Base-by-base conservation (phyloP, 2,113 vertebrate genomes). In the Eleginops maclovinus region DNA sequence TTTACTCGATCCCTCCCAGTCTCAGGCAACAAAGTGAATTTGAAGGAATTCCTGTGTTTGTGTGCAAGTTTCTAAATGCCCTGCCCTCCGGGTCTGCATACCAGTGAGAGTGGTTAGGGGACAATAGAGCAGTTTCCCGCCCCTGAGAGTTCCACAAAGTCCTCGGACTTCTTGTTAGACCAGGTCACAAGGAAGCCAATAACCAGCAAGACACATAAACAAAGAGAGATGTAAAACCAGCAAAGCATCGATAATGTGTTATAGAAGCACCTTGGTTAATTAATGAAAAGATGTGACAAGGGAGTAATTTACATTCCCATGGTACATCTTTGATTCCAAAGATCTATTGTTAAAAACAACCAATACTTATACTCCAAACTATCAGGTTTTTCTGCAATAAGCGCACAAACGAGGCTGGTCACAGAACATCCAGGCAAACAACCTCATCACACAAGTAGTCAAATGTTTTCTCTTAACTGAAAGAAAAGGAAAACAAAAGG, bases 21-120 rank as follows among this genome's bases (percentile, higher is more conserved):
- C 51, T 19, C 49, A 64, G 46, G 68, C 85, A 79, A 78, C 84
- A 78, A 79, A 88, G 73, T 82, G 70, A 83, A 86, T 72, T 85
- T 13, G 51, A 92, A 94, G 94, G 93, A 94, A 93, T 93, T 95
- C 93, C 93, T 93, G 93, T 40, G 77, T 95, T 94, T 95, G 93
- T 94, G 84, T 78, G 56, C 3, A 24, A 69, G 79, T 75, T 77
- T 86, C 85, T 90, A 93, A 92, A 92, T 88, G 79, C 87, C 88
- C 88, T 86, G 84, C 84, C 87, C 88, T 79, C 73, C 55, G 68
- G 80, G 55, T 79, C 86, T 82, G 81, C 82, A 92, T 87, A 85
- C 90, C 87, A 91, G 86, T 41, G 88, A 93, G 87, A 91, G 88
- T 72, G 79, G 73, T 61, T 69, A 56, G 51, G 82, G 81, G 86